Conservation (phyloP, 2,113 vertebrate genomes). For the Cyanocitta stelleri region DNA sequence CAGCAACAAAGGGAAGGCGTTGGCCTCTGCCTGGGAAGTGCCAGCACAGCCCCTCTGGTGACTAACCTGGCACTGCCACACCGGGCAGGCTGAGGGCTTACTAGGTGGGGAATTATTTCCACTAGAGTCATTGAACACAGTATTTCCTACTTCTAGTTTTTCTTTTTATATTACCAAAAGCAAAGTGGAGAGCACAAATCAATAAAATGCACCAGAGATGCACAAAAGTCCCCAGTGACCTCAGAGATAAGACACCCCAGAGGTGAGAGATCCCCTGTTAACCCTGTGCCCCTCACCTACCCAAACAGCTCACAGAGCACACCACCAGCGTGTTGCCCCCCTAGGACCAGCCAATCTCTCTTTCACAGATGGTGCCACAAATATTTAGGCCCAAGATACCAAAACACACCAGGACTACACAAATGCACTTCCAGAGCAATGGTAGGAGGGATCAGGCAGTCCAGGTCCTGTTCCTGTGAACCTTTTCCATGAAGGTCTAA, state of each 20-base stretch:
- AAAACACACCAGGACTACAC: background rate
- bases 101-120: background rate
- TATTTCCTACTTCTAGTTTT: background rate
- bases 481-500: background rate
- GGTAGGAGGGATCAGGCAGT: background rate
- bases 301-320: background rate
- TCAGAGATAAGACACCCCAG: background rate
- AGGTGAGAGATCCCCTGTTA: background rate
- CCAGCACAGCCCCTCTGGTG: background rate
- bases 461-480: background rate
- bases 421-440: background rate
- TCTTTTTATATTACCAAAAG: background rate
- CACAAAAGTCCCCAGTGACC: background rate
- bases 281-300: background rate
- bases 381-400: background rate
- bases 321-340: rapidly evolving
- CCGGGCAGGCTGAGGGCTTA: background rate
- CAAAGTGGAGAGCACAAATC: background rate
- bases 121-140: background rate
- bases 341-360: background rate
- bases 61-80: background rate
- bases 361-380: background rate
- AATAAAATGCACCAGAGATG: background rate
- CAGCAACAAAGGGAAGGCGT: background rate
- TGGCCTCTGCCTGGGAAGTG: background rate